These are phyloP conservation scores for Phalacrocorax pelagicus DNA, from an alignment of 2,113 vertebrate species.

Conservation along the genomic window DNA sequence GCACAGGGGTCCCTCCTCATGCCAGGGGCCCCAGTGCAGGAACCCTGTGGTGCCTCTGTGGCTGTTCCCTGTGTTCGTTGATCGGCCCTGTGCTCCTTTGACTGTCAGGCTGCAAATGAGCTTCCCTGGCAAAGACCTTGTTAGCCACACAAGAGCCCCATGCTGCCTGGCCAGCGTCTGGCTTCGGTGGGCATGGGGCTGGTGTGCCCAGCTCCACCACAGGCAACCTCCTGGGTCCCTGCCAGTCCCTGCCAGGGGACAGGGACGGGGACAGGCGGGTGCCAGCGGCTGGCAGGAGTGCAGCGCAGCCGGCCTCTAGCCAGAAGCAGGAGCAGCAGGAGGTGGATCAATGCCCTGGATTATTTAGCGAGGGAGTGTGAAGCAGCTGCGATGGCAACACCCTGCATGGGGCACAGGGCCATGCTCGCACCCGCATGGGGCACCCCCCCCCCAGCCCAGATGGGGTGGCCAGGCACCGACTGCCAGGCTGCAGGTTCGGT, in stretches of 20 bases:
- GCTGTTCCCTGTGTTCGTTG: background rate
- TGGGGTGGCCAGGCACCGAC: background rate
- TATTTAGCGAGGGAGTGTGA: background rate
- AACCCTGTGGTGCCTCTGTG: background rate
- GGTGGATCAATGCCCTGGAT: background rate
- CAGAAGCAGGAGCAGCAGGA: background rate
- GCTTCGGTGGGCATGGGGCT: background rate
- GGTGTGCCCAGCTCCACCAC: rapidly evolving
- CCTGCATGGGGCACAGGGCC: rapidly evolving
- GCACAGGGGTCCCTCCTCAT: background rate
- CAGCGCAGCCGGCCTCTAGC: background rate
- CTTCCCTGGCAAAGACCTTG: background rate
- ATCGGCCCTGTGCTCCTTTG: background rate
- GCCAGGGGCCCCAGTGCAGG: background rate
- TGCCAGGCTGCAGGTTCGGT: background rate
- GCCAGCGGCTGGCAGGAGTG: background rate
- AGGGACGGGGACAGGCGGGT: background rate
- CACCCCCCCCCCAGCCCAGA: background rate
- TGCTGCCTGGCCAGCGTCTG: background rate
- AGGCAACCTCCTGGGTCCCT: rapidly evolving
- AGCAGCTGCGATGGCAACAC: background rate
- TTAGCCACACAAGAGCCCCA: rapidly evolving
- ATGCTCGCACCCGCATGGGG: rapidly evolving
- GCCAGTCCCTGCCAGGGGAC: rapidly evolving
- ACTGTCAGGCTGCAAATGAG: background rate